Conservation (phyloP, 2,797 vertebrate species). For the Neoniphon sammara region DNA sequence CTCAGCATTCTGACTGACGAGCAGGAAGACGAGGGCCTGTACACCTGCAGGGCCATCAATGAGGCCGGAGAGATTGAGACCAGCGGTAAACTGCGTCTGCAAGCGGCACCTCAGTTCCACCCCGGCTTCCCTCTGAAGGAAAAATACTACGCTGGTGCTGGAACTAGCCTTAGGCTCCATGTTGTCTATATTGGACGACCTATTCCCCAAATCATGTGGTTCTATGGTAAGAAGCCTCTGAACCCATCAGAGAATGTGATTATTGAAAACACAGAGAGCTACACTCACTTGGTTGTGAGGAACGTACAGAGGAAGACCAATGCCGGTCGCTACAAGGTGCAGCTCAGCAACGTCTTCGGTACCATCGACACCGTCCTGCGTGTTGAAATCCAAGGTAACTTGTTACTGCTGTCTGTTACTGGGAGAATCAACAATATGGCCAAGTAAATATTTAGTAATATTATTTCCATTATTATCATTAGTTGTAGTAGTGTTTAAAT, state of each 20-base stretch:
- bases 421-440: background rate
- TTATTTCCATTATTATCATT: background rate
- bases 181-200: constrained; percentile 97
- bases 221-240: constrained; percentile 94
- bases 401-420: background rate
- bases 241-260: constrained; percentile 90
- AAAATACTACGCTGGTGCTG: constrained; percentile 91
- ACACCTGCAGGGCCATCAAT: constrained; percentile 93
- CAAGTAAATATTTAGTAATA: background rate
- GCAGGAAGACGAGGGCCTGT: constrained; percentile 98
- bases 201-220: constrained; percentile 98
- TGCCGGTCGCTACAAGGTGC: constrained; percentile 97
- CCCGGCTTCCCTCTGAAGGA: constrained; percentile 97
- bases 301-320: constrained; percentile 95
- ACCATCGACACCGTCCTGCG: constrained; percentile 90
- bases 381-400: constrained; percentile 98
- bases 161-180: constrained; percentile 96
- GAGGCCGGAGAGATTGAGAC: constrained; percentile 96
- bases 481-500: too few relatives aligned
- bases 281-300: constrained; percentile 95
- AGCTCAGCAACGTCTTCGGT: constrained; percentile 94
- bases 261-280: constrained; percentile 98
- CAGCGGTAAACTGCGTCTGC: constrained; percentile 93
- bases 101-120: constrained; percentile 96
- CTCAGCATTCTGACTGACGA: constrained; percentile 94